Percentiles rank a stretch among this genome's conserved stretches.
Conservation (phyloP, 1,140 invertebrate genomes). For the Aphaenogaster ashmeadi region DNA sequence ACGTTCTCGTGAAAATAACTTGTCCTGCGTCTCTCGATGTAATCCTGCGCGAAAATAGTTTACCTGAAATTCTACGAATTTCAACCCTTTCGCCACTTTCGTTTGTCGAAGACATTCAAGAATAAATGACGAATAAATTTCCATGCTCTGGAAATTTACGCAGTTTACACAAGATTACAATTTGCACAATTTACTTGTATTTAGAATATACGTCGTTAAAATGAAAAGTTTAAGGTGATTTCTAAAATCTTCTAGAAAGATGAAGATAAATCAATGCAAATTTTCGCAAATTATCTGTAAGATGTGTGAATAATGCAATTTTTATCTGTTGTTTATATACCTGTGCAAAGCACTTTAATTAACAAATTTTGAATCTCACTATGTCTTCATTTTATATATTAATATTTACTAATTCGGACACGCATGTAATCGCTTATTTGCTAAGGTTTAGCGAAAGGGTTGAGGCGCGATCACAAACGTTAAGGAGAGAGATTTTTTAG, state of each 20-base stretch:
- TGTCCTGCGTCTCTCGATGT: conserved; percentile 41
- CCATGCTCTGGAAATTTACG: background rate
- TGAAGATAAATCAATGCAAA: background rate
- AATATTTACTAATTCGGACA: conserved; percentile 1
- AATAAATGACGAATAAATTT: conserved; percentile 9
- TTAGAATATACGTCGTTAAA: conserved; percentile 1
- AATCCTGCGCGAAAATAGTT: conserved; percentile 49
- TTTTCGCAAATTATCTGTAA: conserved; percentile 25
- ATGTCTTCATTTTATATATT: conserved; percentile 4
- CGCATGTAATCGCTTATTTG: background rate
- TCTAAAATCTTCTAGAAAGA: conserved; percentile 7
- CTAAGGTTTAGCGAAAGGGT: conserved; percentile 49
- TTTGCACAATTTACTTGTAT: conserved; percentile 1
- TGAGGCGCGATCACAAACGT: conserved; percentile 55
- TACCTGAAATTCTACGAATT: conserved; percentile 50
- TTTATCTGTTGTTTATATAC: background rate
- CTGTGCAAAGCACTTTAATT: conserved; percentile 13
- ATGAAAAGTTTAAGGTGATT: background rate
- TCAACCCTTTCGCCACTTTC: conserved; percentile 59
- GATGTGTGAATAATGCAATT: background rate
- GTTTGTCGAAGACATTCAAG: background rate
- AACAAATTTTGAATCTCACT: background rate
- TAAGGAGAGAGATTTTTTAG: conserved; percentile 23
- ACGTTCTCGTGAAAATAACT: conserved; percentile 38
- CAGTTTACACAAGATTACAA: background rate